Conservation (phyloP, 1,140 invertebrate species). For the Tribolium madens region DNA sequence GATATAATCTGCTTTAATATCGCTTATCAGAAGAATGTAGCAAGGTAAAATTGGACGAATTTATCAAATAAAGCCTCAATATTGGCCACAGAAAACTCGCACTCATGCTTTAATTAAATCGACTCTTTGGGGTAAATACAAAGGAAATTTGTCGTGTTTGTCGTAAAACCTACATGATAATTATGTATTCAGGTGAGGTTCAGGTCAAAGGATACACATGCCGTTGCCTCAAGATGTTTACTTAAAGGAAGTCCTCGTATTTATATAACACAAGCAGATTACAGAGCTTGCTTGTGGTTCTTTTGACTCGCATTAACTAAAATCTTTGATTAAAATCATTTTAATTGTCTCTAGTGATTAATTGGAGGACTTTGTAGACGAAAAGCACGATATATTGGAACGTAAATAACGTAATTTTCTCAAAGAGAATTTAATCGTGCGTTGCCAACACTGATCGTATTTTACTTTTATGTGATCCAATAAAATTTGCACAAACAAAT, state of each 20-base stretch:
- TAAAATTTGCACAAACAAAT: slow-evolving; percentile 9
- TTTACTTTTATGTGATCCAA: neutral
- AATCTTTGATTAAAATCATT: slow-evolving; percentile 10
- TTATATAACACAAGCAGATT: slow-evolving; percentile 20
- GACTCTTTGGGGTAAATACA: neutral
- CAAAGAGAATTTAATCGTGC: neutral
- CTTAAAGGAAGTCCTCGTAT: slow-evolving; percentile 35
- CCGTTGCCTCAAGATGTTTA: slow-evolving; percentile 26
- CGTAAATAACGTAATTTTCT: neutral
- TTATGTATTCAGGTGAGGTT: slow-evolving; percentile 35
- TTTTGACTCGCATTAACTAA: slow-evolving; percentile 2
- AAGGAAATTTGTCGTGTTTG: slow-evolving; percentile 33
- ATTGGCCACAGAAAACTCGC: neutral
- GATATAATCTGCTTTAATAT: slow-evolving; percentile 23
- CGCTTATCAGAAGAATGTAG: slow-evolving; percentile 10
- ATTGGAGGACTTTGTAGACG: no score
- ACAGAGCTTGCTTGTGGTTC: neutral
- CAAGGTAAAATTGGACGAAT: slow-evolving; percentile 25
- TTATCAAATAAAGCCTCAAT: slow-evolving; percentile 25
- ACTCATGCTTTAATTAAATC: slow-evolving; percentile 21
- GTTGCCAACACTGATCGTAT: neutral
- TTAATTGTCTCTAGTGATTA: no score
- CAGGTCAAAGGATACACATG: slow-evolving; percentile 36
- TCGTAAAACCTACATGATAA: slow-evolving; percentile 29
- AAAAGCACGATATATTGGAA: neutral